Conservation (phyloP, 2,888 invertebrate species). For the Resseliella maxima region DNA sequence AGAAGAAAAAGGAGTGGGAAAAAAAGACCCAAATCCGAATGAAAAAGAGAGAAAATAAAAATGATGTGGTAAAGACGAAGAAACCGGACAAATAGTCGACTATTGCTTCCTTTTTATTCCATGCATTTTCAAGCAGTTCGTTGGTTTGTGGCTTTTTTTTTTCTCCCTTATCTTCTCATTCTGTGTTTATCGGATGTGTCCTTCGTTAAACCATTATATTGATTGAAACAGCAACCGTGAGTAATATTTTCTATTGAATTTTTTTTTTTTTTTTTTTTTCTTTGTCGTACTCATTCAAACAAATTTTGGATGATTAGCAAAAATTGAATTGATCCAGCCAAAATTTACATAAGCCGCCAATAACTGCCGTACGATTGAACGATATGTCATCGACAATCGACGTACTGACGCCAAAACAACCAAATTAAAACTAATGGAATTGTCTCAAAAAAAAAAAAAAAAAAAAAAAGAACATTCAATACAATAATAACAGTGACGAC, state of each 20-base stretch:
- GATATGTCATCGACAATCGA: slow-evolving; percentile 39
- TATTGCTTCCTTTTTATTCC: not conserved
- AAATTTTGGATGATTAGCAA: slow-evolving; percentile 28
- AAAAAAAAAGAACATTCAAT: not conserved
- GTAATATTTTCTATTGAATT: slow-evolving; percentile 18
- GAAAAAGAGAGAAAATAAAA: too few relatives aligned
- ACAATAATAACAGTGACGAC: not conserved
- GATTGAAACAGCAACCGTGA: not conserved
- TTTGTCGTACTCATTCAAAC: too few relatives aligned
- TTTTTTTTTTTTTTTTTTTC: too few relatives aligned
- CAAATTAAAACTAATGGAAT: slow-evolving; percentile 48
- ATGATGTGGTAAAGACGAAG: not conserved
- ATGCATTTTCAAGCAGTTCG: not conserved
- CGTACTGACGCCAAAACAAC: slow-evolving; percentile 42
- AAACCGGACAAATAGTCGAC: slow-evolving; percentile 34
- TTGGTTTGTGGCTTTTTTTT: not conserved
- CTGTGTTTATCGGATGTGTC: not conserved
- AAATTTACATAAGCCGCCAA: slow-evolving; percentile 25
- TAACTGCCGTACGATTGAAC: not conserved
- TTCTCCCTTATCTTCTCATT: not conserved
- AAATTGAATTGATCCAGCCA: slow-evolving; percentile 46
- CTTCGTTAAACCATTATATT: not conserved
- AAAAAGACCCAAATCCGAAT: not conserved
- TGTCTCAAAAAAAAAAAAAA: slow-evolving; percentile 14
- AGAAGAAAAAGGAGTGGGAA: not conserved